phyloP scores from a whole-genome alignment of 1,140 invertebrate genomes.

The Sipha flava region DNA sequence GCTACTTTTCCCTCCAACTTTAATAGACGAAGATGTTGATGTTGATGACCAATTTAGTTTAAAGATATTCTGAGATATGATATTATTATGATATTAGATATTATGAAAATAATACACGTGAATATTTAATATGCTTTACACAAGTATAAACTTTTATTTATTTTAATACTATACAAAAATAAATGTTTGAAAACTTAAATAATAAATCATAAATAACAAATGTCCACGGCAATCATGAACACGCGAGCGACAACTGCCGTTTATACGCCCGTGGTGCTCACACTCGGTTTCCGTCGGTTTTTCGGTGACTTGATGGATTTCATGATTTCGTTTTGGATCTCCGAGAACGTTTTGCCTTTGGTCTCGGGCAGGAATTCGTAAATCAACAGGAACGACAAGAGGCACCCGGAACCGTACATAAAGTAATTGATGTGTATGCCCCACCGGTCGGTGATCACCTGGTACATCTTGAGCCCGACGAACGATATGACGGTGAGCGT shows the following conservation, averaged over 20 bases:
- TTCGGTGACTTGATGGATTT: background rate
- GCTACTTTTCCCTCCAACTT: too few relatives aligned
- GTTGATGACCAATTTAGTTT: too few relatives aligned
- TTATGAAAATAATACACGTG: too few relatives aligned
- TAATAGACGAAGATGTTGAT: too few relatives aligned
- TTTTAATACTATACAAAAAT: background rate
- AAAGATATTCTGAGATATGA: too few relatives aligned
- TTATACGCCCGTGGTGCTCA: background rate
- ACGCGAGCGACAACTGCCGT: too few relatives aligned
- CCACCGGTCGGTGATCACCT: constrained; percentile 45
- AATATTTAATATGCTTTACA: too few relatives aligned
- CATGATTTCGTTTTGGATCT: constrained; percentile 46
- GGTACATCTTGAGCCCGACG: constrained; percentile 44
- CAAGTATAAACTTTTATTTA: background rate
- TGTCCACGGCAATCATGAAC: too few relatives aligned
- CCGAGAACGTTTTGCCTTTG: constrained; percentile 66
- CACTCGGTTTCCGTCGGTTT: background rate
- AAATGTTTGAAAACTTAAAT: background rate
- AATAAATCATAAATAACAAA: background rate
- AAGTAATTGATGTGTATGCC: constrained; percentile 56
- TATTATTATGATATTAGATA: too few relatives aligned
- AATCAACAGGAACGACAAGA: constrained; percentile 54
- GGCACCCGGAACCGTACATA: constrained; percentile 53
- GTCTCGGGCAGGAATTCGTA: constrained; percentile 71
- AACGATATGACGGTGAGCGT: constrained; percentile 44